A percentile compares a stretch with the other conserved stretches of the same genome.
phyloP scores from a whole-genome alignment of 2,113 vertebrate genomes.

The Syngnathus scovelli region DNA sequence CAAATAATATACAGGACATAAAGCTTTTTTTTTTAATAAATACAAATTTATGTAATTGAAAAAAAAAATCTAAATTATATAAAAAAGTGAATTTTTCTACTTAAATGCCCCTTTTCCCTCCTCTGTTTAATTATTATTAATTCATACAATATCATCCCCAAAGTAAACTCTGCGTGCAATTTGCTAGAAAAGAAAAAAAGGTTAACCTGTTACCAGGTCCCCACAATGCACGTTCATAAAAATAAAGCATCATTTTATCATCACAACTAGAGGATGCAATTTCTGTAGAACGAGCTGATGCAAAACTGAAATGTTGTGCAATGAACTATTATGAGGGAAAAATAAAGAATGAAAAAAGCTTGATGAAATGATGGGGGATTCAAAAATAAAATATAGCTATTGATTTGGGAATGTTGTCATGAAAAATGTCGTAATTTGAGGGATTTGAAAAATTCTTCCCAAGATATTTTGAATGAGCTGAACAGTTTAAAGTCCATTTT shows the following conservation, averaged over 20 bases:
- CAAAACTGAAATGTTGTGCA: background rate
- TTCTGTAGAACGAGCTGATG: background rate
- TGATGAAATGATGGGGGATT: background rate
- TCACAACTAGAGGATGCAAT: background rate
- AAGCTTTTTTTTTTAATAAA: slow-evolving; percentile 51
- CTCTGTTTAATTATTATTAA: slow-evolving; percentile 15
- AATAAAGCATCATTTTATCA: background rate
- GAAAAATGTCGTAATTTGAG: background rate
- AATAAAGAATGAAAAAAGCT: no score
- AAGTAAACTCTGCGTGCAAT: background rate
- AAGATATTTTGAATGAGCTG: background rate
- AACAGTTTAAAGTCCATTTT: background rate
- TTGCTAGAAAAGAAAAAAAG: background rate
- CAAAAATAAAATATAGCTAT: background rate
- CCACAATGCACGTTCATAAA: background rate
- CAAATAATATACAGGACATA: slow-evolving; percentile 63
- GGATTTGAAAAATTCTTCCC: background rate
- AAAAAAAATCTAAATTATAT: slow-evolving; percentile 42
- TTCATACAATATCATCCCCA: background rate
- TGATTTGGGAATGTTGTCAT: background rate
- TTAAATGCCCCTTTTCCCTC: slow-evolving; percentile 32
- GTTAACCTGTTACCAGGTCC: background rate
- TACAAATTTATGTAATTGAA: slow-evolving; percentile 57
- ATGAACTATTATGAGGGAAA: background rate
- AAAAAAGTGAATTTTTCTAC: slow-evolving; percentile 60